Base-by-base conservation (phyloP, 2,113 vertebrate species). In the Oenanthe melanoleuca region DNA sequence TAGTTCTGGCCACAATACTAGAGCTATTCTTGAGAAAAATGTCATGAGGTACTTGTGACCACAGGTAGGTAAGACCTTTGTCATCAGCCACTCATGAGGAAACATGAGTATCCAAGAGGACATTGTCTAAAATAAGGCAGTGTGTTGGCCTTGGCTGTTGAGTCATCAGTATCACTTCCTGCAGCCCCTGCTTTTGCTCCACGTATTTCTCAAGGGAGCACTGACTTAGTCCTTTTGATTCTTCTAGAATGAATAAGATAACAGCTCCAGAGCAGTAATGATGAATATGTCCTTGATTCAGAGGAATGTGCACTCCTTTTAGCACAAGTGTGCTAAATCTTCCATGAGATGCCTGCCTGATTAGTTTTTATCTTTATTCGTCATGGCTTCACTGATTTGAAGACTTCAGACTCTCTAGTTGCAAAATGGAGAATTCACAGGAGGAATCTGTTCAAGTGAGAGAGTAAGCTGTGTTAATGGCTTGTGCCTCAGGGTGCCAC, bases 121-220 rank as follows among this genome's bases (percentile, higher is more conserved):
- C 91, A 88, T 89, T 94, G 93, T 95, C 94, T 95, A 92, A 95
- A 97, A 93, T 89, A 97, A 97, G 94, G 85, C 81, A 93, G 79
- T 60, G 89, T 93, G 93, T 78, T 95, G 85, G 87, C 89, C 92
- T 83, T 69, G 78, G 74, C 86, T 40, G 47, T 85, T 96, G 95
- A 97, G 89, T 97, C 95, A 97, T 53, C 34, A 11, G 91, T 96
- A 96, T 95, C 95, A 94, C 95, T 95, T 97, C 94, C 95, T 97
- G 93, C 95, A 95, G 91, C 91, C 89, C 70, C 84, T 94, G 89
- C 89, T 82, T 84, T 64, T 94, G 93, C 95, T 92, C 74, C 0
- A 38, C 55, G 57, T 95, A 24, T 97, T 96, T 95, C 95, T 95
- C 94, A 95, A 92, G 91, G 87, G 91, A 94, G 84, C 84, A 42